Conservation (phyloP, 2,888 invertebrate genomes). For the Rotaria sp. region DNA sequence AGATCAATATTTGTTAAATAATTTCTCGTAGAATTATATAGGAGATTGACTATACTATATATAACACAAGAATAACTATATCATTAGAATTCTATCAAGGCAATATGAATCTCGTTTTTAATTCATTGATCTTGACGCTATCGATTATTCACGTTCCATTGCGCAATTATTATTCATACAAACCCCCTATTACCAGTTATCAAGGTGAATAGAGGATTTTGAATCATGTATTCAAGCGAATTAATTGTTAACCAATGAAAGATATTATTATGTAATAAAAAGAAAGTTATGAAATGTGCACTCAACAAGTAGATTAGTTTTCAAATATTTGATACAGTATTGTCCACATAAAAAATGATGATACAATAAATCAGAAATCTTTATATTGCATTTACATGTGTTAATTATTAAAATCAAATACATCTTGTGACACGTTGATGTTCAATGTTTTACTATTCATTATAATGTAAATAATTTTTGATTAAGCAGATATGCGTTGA, state of each 20-base stretch:
- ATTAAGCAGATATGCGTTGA: background rate
- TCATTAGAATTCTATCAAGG: background rate
- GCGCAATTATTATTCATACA: background rate
- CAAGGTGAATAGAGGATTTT: background rate
- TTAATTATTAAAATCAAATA: background rate
- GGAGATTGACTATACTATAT: background rate
- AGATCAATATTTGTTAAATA: constrained; percentile 8
- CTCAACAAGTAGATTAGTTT: background rate
- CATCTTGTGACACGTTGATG: background rate
- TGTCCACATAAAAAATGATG: too few relatives aligned
- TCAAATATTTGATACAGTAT: background rate
- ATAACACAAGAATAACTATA: background rate
- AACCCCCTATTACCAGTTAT: background rate
- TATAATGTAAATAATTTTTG: background rate
- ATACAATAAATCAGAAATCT: too few relatives aligned
- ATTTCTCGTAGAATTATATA: background rate
- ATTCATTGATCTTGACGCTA: background rate
- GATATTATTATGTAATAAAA: background rate
- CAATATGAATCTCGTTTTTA: background rate
- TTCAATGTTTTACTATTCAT: background rate
- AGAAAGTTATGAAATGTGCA: too few relatives aligned
- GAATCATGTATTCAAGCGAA: background rate
- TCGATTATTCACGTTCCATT: background rate
- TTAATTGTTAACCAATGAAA: background rate
- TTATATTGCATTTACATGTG: background rate